These are phyloP conservation scores for Peromyscus aztecus DNA, from an alignment of 2,797 vertebrate genomes.

Conservation along the genomic window DNA sequence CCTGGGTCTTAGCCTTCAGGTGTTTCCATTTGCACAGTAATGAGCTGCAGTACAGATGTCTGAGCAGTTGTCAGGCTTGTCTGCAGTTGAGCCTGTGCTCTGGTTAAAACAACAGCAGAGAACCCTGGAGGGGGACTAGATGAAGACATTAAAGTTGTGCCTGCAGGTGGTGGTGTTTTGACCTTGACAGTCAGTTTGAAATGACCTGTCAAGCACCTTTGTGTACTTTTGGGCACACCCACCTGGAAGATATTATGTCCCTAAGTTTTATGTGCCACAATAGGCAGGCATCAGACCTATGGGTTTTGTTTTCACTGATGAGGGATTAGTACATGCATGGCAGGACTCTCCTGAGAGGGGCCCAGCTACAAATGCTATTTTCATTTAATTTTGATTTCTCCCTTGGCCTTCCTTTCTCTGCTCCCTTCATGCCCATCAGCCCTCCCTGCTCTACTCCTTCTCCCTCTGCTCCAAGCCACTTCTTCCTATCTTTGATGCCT, in stretches of 20 bases:
- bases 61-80: slow-evolving; percentile 77
- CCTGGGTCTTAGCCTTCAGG: slow-evolving; percentile 52
- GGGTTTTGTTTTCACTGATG: slow-evolving; percentile 72
- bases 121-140: not conserved
- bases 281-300: slow-evolving; percentile 64
- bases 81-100: slow-evolving; percentile 67
- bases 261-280: slow-evolving; percentile 65
- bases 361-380: slow-evolving; percentile 72
- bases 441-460: not conserved
- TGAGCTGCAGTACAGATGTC: slow-evolving; percentile 69
- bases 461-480: slow-evolving; percentile 61
- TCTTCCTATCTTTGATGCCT: slow-evolving; percentile 72
- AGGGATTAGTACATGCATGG: slow-evolving; percentile 67
- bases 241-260: slow-evolving; percentile 81
- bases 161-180: slow-evolving; percentile 77
- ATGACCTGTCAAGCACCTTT: slow-evolving; percentile 79
- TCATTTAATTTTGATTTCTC: slow-evolving; percentile 67
- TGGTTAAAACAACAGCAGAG: slow-evolving; percentile 74
- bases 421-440: not conserved
- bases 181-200: slow-evolving; percentile 81
- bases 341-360: slow-evolving; percentile 60
- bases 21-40: slow-evolving; percentile 64
- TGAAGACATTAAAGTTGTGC: slow-evolving; percentile 65
- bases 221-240: slow-evolving; percentile 76
- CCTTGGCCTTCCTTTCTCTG: not conserved